Conservation (phyloP, 1,140 invertebrate species). For the Solenopsis invicta region DNA sequence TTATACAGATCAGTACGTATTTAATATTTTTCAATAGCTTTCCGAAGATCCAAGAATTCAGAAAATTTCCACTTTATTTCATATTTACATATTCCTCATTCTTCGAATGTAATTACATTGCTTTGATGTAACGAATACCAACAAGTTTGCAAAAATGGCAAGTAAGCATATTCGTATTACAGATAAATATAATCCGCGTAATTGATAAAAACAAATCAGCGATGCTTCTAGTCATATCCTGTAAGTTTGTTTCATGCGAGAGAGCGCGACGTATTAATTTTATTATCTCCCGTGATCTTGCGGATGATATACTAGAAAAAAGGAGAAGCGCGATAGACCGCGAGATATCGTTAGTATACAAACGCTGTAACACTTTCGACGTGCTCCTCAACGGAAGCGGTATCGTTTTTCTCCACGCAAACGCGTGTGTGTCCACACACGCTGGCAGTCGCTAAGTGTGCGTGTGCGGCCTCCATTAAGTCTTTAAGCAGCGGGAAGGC, state of each 20-base stretch:
- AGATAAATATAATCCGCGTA: neutral
- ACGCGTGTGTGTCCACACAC: neutral
- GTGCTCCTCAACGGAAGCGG: constrained; percentile 57
- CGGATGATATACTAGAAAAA: constrained; percentile 8
- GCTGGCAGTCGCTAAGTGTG: neutral
- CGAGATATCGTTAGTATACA: constrained; percentile 16
- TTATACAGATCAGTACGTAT: neutral
- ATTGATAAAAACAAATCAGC: constrained; percentile 10
- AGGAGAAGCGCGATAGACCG: constrained; percentile 6
- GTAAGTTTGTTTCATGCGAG: constrained; percentile 2
- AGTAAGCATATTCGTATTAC: neutral
- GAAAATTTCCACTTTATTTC: neutral
- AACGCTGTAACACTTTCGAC: constrained; percentile 58
- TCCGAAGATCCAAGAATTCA: too few relatives aligned
- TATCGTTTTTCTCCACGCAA: constrained; percentile 53
- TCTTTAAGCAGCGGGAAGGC: constrained; percentile 74
- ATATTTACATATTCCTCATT: neutral
- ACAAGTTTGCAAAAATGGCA: neutral
- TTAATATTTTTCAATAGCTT: neutral
- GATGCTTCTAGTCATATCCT: neutral
- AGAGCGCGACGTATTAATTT: constrained; percentile 26
- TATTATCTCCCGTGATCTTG: constrained; percentile 3
- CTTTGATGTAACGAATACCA: neutral
- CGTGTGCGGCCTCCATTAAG: constrained; percentile 69
- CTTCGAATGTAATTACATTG: neutral